Evolutionary conservation across 1,140 invertebrate genomes (phyloP).

Genomic region (Drosophila eugracilis): DNA sequence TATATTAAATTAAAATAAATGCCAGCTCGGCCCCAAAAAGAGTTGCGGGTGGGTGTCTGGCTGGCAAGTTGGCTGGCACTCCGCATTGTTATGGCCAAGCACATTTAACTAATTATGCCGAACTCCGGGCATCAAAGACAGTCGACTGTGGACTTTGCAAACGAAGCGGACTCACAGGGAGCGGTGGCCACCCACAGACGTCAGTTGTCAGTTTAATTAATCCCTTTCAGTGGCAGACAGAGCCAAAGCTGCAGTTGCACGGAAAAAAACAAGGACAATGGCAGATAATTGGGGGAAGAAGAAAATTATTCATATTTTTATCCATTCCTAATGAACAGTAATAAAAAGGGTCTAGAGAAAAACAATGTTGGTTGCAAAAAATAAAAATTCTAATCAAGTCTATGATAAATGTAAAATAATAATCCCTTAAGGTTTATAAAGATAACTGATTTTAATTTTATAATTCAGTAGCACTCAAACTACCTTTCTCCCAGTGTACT

Average conservation of each 20-base stretch:
- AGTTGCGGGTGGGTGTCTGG: slow-evolving; percentile 2
- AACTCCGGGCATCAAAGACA: slow-evolving; percentile 70
- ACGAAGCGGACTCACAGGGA: slow-evolving; percentile 15
- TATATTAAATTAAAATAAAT: slow-evolving; percentile 46
- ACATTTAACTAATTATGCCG: slow-evolving; percentile 81
- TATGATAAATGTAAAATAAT: too few species aligned
- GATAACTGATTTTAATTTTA: too few species aligned
- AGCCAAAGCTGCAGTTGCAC: slow-evolving; percentile 34
- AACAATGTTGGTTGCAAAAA: too few species aligned
- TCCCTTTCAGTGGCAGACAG: slow-evolving; percentile 67
- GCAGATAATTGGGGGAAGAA: not conserved
- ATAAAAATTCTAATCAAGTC: too few species aligned
- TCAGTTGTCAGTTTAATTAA: slow-evolving; percentile 74
- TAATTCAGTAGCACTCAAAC: not conserved
- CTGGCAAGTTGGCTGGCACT: slow-evolving; percentile 14
- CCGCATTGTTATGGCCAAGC: slow-evolving; percentile 69
- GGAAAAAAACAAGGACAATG: not conserved
- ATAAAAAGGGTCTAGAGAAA: too few species aligned
- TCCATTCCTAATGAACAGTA: too few species aligned
- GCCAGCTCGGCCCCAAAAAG: slow-evolving; percentile 8
- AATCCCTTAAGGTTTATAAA: too few species aligned
- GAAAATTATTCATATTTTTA: too few species aligned
- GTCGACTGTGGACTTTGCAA: slow-evolving; percentile 23
- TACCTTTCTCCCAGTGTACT: slow-evolving; percentile 15
- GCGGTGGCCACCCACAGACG: slow-evolving; percentile 48